phyloP scores from a whole-genome alignment of 2,113 vertebrate species.

The Sciurus niger region DNA sequence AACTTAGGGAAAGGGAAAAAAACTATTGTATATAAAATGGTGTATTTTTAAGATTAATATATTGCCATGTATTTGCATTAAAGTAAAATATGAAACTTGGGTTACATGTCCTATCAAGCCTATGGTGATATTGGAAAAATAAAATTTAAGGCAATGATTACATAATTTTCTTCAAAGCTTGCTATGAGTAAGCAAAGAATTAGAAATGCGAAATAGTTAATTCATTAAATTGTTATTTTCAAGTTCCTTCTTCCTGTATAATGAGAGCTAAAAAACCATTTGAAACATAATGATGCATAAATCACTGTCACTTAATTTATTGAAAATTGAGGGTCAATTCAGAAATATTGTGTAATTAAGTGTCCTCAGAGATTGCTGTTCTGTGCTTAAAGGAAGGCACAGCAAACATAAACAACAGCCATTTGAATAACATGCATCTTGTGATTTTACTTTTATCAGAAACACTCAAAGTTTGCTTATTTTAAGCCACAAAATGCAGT shows the following conservation, averaged over 20 bases:
- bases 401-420: neutral
- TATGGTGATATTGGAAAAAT: neutral
- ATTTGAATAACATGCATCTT: neutral
- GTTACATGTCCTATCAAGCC: neutral
- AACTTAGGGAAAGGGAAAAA: neutral
- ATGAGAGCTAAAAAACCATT: conserved; percentile 36
- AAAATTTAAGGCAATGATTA: neutral
- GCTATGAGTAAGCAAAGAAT: neutral
- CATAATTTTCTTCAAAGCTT: conserved; percentile 8
- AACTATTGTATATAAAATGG: neutral
- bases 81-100: conserved; percentile 36
- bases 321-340: neutral
- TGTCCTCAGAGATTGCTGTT: neutral
- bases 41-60: neutral
- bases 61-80: neutral
- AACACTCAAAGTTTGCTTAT: conserved; percentile 24
- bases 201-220: conserved; percentile 54
- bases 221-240: conserved; percentile 16
- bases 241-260: neutral
- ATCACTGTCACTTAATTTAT: conserved; percentile 1
- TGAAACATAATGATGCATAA: neutral
- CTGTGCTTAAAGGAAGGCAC: neutral
- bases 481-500: conserved; percentile 42
- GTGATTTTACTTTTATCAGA: conserved; percentile 37
- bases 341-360: neutral